phyloP scores from a whole-genome alignment of 2,888 invertebrate species.

The Itoplectis maculator region DNA sequence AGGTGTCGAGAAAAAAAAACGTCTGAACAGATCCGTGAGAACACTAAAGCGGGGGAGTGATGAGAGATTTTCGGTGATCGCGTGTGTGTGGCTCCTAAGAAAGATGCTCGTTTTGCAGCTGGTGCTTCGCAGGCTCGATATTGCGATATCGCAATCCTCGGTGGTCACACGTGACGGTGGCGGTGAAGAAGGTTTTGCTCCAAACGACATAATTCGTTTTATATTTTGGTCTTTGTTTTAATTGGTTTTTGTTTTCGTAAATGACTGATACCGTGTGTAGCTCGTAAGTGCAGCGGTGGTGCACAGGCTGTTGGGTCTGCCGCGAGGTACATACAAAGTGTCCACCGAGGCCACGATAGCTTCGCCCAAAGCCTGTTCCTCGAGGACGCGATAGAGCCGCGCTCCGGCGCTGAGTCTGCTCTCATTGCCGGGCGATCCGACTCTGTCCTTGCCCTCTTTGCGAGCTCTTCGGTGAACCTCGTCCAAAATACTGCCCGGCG shows the following conservation, averaged over 20 bases:
- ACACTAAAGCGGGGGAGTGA: constrained; percentile 3
- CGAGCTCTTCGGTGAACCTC: constrained; percentile 73
- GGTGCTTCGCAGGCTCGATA: constrained; percentile 32
- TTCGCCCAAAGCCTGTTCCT: constrained; percentile 82
- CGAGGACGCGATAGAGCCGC: constrained; percentile 83
- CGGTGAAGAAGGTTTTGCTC: not conserved
- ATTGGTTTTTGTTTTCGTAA: constrained; percentile 29
- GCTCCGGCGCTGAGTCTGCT: constrained; percentile 81
- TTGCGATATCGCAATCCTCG: constrained; percentile 5
- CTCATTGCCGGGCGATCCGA: constrained; percentile 75
- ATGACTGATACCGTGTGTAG: constrained; percentile 76
- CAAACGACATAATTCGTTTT: not conserved
- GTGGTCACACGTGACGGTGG: constrained; percentile 1
- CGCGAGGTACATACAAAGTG: constrained; percentile 75
- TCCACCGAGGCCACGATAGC: constrained; percentile 77
- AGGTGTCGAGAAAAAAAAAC: not conserved
- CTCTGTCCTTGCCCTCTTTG: constrained; percentile 74
- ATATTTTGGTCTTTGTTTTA: constrained; percentile 4
- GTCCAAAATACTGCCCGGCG: constrained; percentile 64
- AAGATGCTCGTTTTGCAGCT: not conserved
- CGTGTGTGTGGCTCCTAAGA: constrained; percentile 9
- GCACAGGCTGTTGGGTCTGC: constrained; percentile 76
- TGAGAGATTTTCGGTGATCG: constrained; percentile 12
- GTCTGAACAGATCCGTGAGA: not conserved
- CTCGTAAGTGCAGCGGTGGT: constrained; percentile 77